phyloP scores from a whole-genome alignment of 2,113 vertebrate species.

The Scatophagus argus region DNA sequence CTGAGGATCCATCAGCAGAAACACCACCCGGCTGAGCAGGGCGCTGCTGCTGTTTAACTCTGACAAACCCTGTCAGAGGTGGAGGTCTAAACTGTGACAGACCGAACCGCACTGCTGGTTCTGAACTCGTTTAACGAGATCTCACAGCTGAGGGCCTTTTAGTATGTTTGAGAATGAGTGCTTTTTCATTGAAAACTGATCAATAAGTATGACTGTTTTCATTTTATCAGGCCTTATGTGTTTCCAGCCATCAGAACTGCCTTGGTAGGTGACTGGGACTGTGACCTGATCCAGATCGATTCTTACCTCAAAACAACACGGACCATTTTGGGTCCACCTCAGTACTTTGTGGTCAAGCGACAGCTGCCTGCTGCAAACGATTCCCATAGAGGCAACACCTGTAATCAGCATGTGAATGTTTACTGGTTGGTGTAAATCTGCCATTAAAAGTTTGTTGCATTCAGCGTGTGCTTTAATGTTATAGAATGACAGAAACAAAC shows the following conservation, averaged over 20 bases:
- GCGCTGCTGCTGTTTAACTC: background rate
- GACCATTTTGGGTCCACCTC: background rate
- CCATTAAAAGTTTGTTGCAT: slow-evolving; percentile 43
- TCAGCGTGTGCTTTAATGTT: background rate
- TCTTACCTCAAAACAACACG: slow-evolving; percentile 38
- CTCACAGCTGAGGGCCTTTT: background rate
- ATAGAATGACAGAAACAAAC: background rate
- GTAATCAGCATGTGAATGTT: slow-evolving; percentile 28
- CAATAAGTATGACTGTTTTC: background rate
- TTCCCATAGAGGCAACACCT: background rate
- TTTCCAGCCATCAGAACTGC: background rate
- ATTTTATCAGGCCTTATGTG: background rate
- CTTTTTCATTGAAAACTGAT: too few relatives aligned
- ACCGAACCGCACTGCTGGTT: slow-evolving; percentile 4
- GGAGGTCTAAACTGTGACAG: background rate
- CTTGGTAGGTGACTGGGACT: background rate
- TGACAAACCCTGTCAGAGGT: too few relatives aligned
- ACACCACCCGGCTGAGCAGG: slow-evolving; percentile 57
- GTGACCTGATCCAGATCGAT: background rate
- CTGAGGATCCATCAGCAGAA: slow-evolving; percentile 83
- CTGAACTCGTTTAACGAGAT: background rate
- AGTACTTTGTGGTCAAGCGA: background rate
- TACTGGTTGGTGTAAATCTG: slow-evolving; percentile 33
- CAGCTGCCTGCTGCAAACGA: background rate
- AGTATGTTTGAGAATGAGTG: background rate